Base-by-base conservation (phyloP, 2,797 vertebrate species). In the Lepidocolaptes lacrymiger region DNA sequence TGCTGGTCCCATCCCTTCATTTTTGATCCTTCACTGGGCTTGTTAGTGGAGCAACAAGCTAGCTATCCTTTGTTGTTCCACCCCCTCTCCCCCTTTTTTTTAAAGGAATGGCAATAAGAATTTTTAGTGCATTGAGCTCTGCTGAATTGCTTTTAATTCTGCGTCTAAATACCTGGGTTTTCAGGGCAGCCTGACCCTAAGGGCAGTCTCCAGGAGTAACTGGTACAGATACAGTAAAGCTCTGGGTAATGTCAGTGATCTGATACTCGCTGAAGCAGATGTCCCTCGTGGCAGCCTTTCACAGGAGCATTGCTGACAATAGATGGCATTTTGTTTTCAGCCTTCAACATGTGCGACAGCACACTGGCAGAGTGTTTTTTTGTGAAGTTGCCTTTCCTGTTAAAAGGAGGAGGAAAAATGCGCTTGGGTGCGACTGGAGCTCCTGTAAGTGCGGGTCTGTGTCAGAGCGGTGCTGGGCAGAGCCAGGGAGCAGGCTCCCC, bases 261-360 rank as follows among this genome's bases (percentile, higher is more conserved):
- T 26, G 83, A 89, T 95, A 14, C 74, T 81, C 26, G 74, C 94
- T 58, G 63, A 22, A 92, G 94, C 85, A 93, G 94, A 97, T 96
- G 95, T 96, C 95, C 9, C n/a, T 61, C 56, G 5, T 43, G 85
- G 87, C 94, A 97, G 93, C 93, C 92, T 96, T 80, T 96, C 93
- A 82, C 36, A 95, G 90, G 66, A 71, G 37, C 28, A 16, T 14
- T 89, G 92, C 43, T 95, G 96, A 96, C 91, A 89, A 90, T 88
- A 92, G 82, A 91, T 55, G 88, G 95, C 81, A 73, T 96, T 72
- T 94, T 95, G 89, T 89, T 95, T 97, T 66, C 78, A 95, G 75
- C 91, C 81, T 85, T 85, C 88, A 72, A 36, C 61, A 19, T 36
- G 77, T 12, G 7, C 85, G 44, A 91, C 89, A 82, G 80, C 5